These are phyloP conservation scores for Tetramorium alpestre DNA, from an alignment of 1,140 invertebrate species.

Conservation along the genomic window DNA sequence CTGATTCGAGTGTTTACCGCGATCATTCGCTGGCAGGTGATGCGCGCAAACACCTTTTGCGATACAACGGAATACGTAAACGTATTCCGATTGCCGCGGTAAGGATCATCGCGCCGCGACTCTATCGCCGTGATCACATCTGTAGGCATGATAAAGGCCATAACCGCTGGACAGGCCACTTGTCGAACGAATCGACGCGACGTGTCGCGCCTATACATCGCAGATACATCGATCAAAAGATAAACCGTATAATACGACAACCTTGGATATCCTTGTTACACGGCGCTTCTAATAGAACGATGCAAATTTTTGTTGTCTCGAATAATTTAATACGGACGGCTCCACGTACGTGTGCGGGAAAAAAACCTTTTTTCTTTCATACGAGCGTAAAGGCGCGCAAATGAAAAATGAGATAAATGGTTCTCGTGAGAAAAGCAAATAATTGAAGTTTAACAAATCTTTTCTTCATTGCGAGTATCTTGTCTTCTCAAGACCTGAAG, in stretches of 20 bases:
- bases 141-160: too few relatives aligned
- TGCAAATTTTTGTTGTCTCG: conserved; percentile 24
- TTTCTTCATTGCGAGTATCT: neutral
- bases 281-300: neutral
- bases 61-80: too few relatives aligned
- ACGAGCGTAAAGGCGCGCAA: neutral
- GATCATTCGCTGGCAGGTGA: too few relatives aligned
- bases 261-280: neutral
- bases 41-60: too few relatives aligned
- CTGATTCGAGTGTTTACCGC: too few relatives aligned
- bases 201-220: neutral
- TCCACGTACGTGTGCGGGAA: too few relatives aligned
- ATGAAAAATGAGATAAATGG: neutral
- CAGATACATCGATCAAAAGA: conserved; percentile 11
- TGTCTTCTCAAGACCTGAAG: neutral
- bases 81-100: too few relatives aligned
- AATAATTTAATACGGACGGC: conserved; percentile 1
- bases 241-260: neutral
- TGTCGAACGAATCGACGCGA: neutral
- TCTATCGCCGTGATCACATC: too few relatives aligned
- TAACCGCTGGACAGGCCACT: neutral
- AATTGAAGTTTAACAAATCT: neutral
- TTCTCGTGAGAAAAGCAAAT: neutral
- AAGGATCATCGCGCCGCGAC: too few relatives aligned
- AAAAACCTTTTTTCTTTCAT: neutral